Conservation (phyloP, 2,797 vertebrate genomes). For the Cyclura pinguis region DNA sequence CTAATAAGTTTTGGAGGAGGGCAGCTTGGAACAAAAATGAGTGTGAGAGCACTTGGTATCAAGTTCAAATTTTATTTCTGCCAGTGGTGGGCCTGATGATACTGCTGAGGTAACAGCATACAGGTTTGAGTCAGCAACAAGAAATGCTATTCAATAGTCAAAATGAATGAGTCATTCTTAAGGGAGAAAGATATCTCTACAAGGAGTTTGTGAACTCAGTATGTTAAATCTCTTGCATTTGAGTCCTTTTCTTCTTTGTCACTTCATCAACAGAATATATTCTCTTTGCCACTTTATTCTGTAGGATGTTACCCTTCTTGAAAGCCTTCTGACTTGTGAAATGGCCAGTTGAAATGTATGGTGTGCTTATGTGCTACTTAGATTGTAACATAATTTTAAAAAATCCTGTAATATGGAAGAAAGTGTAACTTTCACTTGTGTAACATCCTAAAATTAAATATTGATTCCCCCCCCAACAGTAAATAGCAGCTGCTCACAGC, state of each 20-base stretch:
- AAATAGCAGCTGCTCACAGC: constrained; percentile 66
- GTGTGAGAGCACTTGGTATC: not conserved
- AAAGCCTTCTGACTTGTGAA: not conserved
- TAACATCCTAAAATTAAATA: constrained; percentile 49
- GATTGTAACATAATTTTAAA: not conserved
- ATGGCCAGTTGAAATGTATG: not conserved
- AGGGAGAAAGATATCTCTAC: not conserved
- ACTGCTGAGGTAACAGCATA: not conserved
- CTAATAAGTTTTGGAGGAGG: too few relatives aligned
- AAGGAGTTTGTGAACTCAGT: not conserved
- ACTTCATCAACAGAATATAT: not conserved
- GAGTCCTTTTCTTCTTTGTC: not conserved
- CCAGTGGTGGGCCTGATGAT: not conserved
- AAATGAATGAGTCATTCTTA: constrained; percentile 6
- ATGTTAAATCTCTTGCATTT: accelerated
- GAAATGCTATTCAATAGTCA: constrained; percentile 17
- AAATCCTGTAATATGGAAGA: not conserved
- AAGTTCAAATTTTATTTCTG: not conserved
- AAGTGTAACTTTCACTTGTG: not conserved
- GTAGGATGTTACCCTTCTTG: not conserved
- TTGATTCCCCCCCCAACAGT: not conserved
- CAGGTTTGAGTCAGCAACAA: constrained; percentile 4
- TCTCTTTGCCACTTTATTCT: too few relatives aligned
- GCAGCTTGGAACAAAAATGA: too few relatives aligned
- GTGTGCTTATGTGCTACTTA: not conserved